phyloP scores from a whole-genome alignment of 2,888 invertebrate genomes.

The Acleris emargana region DNA sequence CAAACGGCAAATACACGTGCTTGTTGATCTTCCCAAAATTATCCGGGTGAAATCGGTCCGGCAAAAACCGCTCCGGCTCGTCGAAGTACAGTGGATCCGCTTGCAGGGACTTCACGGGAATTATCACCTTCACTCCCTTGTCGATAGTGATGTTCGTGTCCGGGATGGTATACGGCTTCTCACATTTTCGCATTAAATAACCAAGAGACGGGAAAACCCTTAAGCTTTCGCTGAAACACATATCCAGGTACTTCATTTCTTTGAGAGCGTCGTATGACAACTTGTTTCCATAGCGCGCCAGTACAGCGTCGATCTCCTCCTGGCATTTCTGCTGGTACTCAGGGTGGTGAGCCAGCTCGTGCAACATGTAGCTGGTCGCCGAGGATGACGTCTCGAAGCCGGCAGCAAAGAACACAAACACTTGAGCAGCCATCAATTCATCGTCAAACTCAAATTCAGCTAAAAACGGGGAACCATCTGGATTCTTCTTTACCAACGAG shows the following conservation, averaged over 20 bases:
- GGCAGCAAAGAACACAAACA: conserved; percentile 45
- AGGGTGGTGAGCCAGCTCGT: conserved; percentile 43
- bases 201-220: conserved; percentile 44
- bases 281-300: conserved; percentile 42
- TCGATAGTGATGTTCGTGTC: conserved; percentile 49
- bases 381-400: conserved; percentile 47
- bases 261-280: conserved; percentile 45
- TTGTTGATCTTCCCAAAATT: conserved; percentile 9
- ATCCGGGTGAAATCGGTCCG: conserved; percentile 56
- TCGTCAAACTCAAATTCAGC: conserved; percentile 38
- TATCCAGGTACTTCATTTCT: conserved; percentile 45
- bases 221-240: conserved; percentile 41
- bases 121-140: conserved; percentile 42
- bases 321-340: conserved; percentile 43
- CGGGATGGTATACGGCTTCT: conserved; percentile 40
- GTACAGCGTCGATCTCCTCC: conserved; percentile 43
- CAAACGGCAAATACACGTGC: conserved; percentile 23
- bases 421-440: conserved; percentile 43
- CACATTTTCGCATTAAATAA: conserved; percentile 40
- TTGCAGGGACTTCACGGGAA: conserved; percentile 61
- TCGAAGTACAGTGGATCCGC: conserved; percentile 62
- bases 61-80: conserved; percentile 57
- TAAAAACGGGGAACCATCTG: conserved; percentile 38
- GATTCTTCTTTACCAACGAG: conserved; percentile 39
- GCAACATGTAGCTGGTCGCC: conserved; percentile 43